These are phyloP conservation scores for Eriosoma lanigerum DNA, from an alignment of 1,140 invertebrate genomes.

Conservation along the genomic window DNA sequence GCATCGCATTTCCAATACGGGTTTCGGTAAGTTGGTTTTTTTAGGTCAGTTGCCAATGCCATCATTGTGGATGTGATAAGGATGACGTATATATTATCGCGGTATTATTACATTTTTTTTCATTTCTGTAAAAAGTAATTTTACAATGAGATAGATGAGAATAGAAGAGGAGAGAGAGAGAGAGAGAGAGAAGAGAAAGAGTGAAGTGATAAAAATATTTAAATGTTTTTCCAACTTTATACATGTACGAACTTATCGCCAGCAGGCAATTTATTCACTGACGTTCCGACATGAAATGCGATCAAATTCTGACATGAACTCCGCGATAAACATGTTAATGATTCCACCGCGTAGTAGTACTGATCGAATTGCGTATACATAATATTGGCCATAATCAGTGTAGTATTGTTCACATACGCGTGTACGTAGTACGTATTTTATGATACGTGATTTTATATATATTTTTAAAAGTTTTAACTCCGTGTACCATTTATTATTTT, in stretches of 20 bases:
- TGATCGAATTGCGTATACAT: too few species aligned
- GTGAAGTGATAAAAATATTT: neutral
- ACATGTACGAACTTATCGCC: neutral
- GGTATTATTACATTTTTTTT: neutral
- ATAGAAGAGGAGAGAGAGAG: neutral
- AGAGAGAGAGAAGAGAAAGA: neutral
- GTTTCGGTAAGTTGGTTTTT: constrained; percentile 17
- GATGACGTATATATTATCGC: constrained; percentile 7
- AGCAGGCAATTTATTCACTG: neutral
- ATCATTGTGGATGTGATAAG: neutral
- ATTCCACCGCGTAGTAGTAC: too few species aligned
- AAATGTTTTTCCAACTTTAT: constrained; percentile 1
- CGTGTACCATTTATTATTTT: too few species aligned
- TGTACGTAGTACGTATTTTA: too few species aligned
- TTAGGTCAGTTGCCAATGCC: constrained; percentile 39
- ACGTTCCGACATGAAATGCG: neutral
- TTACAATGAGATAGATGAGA: neutral
- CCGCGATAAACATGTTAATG: too few species aligned
- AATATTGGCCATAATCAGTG: too few species aligned
- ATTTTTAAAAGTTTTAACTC: too few species aligned
- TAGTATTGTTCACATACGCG: too few species aligned
- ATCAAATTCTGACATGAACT: too few species aligned
- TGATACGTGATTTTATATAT: too few species aligned
- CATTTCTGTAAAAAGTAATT: neutral
- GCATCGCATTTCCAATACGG: constrained; percentile 2